Evolutionary conservation across 2,888 invertebrate species (phyloP).

Genomic region (Parnassius mnemosyne): DNA sequence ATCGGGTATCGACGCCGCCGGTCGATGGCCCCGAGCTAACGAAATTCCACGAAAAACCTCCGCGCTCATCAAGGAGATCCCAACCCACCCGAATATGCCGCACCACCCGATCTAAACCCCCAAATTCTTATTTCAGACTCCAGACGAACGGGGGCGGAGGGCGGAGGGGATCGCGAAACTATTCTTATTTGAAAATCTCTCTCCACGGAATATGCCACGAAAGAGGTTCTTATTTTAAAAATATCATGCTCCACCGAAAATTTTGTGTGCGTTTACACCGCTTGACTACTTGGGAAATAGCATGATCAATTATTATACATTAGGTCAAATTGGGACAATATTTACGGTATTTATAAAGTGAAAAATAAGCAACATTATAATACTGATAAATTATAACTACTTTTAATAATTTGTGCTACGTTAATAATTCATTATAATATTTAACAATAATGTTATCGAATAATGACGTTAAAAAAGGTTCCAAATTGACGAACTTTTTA

Average conservation of each 20-base stretch:
- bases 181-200: slow-evolving; percentile 80
- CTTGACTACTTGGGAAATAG: not conserved
- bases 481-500: not conserved
- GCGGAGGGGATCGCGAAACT: slow-evolving; percentile 74
- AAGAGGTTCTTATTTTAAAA: slow-evolving; percentile 79
- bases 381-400: too few species aligned
- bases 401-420: too few species aligned
- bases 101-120: slow-evolving; percentile 71
- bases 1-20: slow-evolving; percentile 73
- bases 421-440: too few species aligned
- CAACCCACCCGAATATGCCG: slow-evolving; percentile 69
- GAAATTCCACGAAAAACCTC: slow-evolving; percentile 78
- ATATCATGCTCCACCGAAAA: slow-evolving; percentile 78
- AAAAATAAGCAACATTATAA: too few species aligned
- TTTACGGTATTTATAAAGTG: too few species aligned
- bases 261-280: slow-evolving; percentile 23
- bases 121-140: slow-evolving; percentile 79
- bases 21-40: slow-evolving; percentile 71
- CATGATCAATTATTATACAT: not conserved
- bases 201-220: slow-evolving; percentile 79
- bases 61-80: slow-evolving; percentile 75
- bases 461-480: not conserved
- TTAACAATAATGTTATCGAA: not conserved
- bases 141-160: slow-evolving; percentile 63
- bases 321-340: too few species aligned